Evolutionary conservation across 2,113 vertebrate species (phyloP).

Genomic region (Erpornis zantholeuca): DNA sequence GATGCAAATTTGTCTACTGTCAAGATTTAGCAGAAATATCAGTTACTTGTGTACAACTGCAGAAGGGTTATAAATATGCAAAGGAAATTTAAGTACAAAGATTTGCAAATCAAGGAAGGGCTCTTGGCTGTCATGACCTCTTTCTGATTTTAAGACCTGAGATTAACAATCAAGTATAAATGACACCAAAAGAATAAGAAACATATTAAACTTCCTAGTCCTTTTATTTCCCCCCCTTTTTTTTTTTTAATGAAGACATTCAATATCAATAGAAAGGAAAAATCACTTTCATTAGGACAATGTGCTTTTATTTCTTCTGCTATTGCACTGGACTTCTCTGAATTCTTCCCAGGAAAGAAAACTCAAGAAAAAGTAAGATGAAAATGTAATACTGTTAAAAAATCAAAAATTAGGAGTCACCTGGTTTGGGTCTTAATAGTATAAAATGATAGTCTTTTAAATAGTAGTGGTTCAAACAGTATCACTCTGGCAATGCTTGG

Average conservation of each 20-base stretch:
- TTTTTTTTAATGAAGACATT: neutral
- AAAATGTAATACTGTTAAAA: neutral
- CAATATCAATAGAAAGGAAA: neutral
- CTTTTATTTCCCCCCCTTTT: neutral
- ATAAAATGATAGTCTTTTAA: neutral
- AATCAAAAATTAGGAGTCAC: neutral
- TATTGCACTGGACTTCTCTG: neutral
- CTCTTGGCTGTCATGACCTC: neutral
- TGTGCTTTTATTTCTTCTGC: neutral
- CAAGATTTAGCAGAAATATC: neutral
- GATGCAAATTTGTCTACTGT: neutral
- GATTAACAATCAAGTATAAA: neutral
- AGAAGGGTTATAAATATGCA: neutral
- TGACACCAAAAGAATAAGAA: neutral
- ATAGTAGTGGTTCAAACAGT: neutral
- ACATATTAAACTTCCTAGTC: neutral
- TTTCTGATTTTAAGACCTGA: neutral
- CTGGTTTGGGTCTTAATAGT: neutral
- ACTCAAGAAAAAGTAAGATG: neutral
- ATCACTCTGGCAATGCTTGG: neutral
- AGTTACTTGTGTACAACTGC: neutral
- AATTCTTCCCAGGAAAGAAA: neutral
- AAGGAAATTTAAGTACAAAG: neutral
- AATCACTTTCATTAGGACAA: neutral
- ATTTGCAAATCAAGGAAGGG: neutral